A percentile compares a stretch with the other conserved stretches of the same genome.
Evolutionary conservation across 2,113 vertebrate species (phyloP).

Genomic region (Embiotoca jacksoni): DNA sequence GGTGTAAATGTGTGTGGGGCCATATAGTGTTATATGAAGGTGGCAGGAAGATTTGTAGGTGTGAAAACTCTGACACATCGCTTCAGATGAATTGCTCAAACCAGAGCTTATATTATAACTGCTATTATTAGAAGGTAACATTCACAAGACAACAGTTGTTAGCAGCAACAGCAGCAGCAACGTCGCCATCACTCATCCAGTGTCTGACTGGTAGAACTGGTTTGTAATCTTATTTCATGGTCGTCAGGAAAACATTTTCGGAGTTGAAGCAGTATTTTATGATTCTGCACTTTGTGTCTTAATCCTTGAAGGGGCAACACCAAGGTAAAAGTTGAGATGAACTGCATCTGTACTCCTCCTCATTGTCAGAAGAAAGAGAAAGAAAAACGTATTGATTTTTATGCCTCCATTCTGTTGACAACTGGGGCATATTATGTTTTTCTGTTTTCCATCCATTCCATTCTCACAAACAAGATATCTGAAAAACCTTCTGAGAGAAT

Average conservation of each 20-base stretch:
- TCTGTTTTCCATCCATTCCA: too few relatives aligned
- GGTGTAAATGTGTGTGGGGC: background rate
- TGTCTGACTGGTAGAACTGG: background rate
- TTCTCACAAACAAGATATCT: too few relatives aligned
- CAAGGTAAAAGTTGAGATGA: slow-evolving; percentile 3
- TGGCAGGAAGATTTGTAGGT: slow-evolving; percentile 13
- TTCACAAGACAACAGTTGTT: background rate
- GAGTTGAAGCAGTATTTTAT: slow-evolving; percentile 10
- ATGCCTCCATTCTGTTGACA: too few relatives aligned
- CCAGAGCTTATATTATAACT: background rate
- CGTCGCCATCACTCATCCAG: background rate
- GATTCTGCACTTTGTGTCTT: background rate
- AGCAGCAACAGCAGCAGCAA: background rate
- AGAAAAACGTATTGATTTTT: too few relatives aligned
- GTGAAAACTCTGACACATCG: too few relatives aligned
- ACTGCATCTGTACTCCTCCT: background rate
- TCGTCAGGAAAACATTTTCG: slow-evolving; percentile 3
- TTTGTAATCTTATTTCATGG: background rate
- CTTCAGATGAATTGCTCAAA: slow-evolving; percentile 1
- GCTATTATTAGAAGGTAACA: background rate
- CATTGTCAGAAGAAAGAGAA: too few relatives aligned
- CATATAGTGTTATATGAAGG: background rate
- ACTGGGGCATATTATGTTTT: too few relatives aligned
- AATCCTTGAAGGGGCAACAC: background rate
- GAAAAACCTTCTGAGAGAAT: too few relatives aligned